phyloP scores from a whole-genome alignment of 2,888 invertebrate species.

The Tinea pellionella region DNA sequence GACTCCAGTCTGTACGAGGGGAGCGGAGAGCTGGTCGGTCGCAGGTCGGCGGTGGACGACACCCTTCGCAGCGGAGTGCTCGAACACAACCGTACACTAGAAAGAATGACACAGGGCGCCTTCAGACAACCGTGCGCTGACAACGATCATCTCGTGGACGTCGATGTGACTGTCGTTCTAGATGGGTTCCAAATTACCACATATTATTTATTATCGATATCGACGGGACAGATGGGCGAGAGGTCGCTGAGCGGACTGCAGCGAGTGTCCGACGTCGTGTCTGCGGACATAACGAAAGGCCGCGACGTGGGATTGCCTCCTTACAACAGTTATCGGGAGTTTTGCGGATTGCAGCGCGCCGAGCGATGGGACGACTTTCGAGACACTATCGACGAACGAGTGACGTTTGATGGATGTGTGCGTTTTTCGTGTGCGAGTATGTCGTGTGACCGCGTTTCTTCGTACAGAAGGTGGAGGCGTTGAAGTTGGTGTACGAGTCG shows the following conservation, averaged over 20 bases:
- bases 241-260: slow-evolving; percentile 27
- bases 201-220: background rate
- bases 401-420: slow-evolving; percentile 15
- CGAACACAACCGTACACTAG: slow-evolving; percentile 25
- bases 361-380: slow-evolving; percentile 74
- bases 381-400: slow-evolving; percentile 68
- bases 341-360: slow-evolving; percentile 76
- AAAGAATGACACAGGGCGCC: slow-evolving; percentile 29
- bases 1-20: slow-evolving; percentile 25
- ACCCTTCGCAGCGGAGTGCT: slow-evolving; percentile 25
- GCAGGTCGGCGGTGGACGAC: slow-evolving; percentile 24
- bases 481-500: slow-evolving; percentile 42
- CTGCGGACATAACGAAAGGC: slow-evolving; percentile 42
- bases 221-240: slow-evolving; percentile 28
- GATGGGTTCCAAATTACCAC: no score
- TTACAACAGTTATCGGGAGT: slow-evolving; percentile 83
- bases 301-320: slow-evolving; percentile 86
- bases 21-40: slow-evolving; percentile 15
- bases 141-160: slow-evolving; percentile 29
- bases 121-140: slow-evolving; percentile 29
- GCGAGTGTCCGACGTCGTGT: slow-evolving; percentile 27
- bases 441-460: background rate
- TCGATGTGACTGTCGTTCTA: slow-evolving; percentile 25
- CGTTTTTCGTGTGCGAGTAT: background rate
- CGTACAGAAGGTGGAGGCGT: slow-evolving; percentile 28